Evolutionary conservation across 1,140 invertebrate genomes (phyloP).

Genomic region (Hylaeus anthracinus): DNA sequence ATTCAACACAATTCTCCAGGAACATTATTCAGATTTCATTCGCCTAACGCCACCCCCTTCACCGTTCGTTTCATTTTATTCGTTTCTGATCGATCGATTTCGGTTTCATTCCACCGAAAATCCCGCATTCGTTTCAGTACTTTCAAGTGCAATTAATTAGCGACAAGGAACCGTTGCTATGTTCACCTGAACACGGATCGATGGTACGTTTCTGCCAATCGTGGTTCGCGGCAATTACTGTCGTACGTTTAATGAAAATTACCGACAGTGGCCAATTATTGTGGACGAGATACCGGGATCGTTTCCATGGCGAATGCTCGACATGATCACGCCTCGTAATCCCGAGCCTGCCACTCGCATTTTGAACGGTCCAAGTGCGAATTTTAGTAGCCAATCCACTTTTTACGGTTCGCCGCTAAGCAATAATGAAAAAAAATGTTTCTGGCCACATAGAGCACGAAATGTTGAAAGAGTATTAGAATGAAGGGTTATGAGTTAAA

Average conservation of each 20-base stretch:
- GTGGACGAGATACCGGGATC: not conserved
- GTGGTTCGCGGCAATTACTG: slow-evolving; percentile 15
- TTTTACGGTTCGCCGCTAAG: no score
- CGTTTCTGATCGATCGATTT: not conserved
- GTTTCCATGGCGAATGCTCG: not conserved
- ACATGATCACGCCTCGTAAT: not conserved
- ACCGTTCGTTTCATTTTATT: not conserved
- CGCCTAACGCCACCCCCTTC: not conserved
- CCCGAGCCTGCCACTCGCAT: not conserved
- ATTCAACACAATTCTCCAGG: not conserved
- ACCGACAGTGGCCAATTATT: slow-evolving; percentile 11
- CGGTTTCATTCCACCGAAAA: not conserved
- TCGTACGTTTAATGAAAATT: slow-evolving; percentile 33
- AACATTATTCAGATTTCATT: no score
- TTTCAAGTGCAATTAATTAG: slow-evolving; percentile 27
- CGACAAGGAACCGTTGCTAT: not conserved
- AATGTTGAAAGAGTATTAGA: no score
- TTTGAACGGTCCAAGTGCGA: not conserved
- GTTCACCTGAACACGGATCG: not conserved
- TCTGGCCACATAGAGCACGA: no score
- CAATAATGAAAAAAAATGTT: no score
- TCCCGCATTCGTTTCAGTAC: not conserved
- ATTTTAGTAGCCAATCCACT: no score
- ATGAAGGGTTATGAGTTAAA: no score
- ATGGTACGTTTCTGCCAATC: not conserved